Percentiles rank a stretch among this genome's conserved stretches.
phyloP scores from a whole-genome alignment of 2,113 vertebrate genomes.

The Oryzias melastigma region DNA sequence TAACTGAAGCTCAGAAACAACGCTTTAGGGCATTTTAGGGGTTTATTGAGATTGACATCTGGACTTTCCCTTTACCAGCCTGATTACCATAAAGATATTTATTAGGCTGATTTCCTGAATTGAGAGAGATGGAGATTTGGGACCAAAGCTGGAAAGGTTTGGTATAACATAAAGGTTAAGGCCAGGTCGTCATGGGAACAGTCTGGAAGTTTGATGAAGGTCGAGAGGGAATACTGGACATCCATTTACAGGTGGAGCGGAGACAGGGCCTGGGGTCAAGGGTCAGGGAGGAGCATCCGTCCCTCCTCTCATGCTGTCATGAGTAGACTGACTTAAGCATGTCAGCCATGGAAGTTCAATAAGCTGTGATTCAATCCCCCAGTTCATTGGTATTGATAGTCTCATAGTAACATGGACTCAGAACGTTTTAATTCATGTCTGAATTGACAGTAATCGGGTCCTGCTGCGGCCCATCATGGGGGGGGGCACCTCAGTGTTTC shows the following conservation, averaged over 20 bases:
- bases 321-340: neutral
- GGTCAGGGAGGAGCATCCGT: slow-evolving; percentile 26
- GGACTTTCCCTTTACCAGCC: slow-evolving; percentile 52
- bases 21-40: too few relatives aligned
- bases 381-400: slow-evolving; percentile 24
- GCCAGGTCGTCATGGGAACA: slow-evolving; percentile 70
- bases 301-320: slow-evolving; percentile 4
- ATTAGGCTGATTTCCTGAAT: slow-evolving; percentile 80
- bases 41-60: slow-evolving; percentile 81
- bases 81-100: slow-evolving; percentile 87
- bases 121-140: slow-evolving; percentile 54
- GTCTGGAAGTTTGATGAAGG: slow-evolving; percentile 26
- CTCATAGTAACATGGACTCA: slow-evolving; percentile 42
- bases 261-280: slow-evolving; percentile 3
- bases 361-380: slow-evolving; percentile 5
- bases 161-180: slow-evolving; percentile 37
- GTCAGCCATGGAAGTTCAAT: slow-evolving; percentile 11
- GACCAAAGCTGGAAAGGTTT: slow-evolving; percentile 4
- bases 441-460: slow-evolving; percentile 60
- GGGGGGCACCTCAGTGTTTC: slow-evolving; percentile 19
- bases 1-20: too few relatives aligned
- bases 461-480: slow-evolving; percentile 33
- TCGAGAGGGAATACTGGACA: slow-evolving; percentile 56
- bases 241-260: slow-evolving; percentile 55
- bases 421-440: slow-evolving; percentile 40